A percentile compares a stretch with the other conserved stretches of the same genome.
These are phyloP conservation scores for Agapornis canus DNA, from an alignment of 2,797 vertebrate genomes.

Conservation along the genomic window DNA sequence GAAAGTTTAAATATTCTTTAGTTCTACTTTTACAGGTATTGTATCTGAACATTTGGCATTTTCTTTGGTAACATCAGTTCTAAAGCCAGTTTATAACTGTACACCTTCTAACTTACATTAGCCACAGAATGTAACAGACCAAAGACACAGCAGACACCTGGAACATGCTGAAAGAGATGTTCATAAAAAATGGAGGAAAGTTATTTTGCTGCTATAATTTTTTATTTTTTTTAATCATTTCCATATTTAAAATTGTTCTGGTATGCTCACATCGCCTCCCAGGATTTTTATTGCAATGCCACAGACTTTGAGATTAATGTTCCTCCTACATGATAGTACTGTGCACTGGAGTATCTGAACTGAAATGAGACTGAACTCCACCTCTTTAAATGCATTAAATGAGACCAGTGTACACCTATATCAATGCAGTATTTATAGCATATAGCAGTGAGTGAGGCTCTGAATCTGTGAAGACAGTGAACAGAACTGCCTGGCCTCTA, in stretches of 20 bases:
- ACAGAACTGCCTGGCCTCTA: neutral
- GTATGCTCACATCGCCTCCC: neutral
- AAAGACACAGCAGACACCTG: neutral
- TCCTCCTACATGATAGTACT: neutral
- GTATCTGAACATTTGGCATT: neutral
- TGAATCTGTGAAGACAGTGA: neutral
- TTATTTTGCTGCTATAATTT: neutral
- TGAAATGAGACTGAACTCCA: neutral
- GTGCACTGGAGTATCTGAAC: neutral
- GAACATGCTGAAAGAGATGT: neutral
- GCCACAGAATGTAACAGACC: neutral
- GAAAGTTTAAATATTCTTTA: neutral
- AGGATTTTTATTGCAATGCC: neutral
- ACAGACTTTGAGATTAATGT: neutral
- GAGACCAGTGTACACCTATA: neutral
- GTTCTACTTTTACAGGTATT: neutral
- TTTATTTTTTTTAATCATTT: neutral
- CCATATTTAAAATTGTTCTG: neutral
- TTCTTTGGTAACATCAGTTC: neutral
- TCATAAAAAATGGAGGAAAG: neutral
- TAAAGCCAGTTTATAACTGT: neutral
- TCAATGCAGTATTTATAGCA: neutral
- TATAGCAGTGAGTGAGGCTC: neutral
- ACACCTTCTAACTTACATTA: neutral
- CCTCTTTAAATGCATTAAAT: neutral